These are phyloP conservation scores for Cromileptes altivelis DNA, from an alignment of 2,113 vertebrate species.

Conservation along the genomic window DNA sequence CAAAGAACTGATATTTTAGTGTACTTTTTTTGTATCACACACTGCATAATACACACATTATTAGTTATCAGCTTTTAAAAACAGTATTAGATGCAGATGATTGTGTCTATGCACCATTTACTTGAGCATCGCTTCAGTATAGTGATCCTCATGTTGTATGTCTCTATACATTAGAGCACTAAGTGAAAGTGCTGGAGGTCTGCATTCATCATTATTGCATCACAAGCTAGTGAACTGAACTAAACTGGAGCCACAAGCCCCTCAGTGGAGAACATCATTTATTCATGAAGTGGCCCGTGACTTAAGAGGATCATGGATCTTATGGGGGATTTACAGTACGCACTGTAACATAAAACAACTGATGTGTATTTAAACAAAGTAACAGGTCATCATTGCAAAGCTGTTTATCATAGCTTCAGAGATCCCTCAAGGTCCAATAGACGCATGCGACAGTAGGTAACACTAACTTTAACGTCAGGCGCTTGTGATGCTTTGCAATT, in stretches of 20 bases:
- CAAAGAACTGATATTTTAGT: background rate
- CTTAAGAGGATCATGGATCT: slow-evolving; percentile 69
- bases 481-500: background rate
- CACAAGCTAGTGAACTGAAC: slow-evolving; percentile 55
- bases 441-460: background rate
- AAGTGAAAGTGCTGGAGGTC: slow-evolving; percentile 54
- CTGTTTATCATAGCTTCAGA: slow-evolving; percentile 36
- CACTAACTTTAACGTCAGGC: background rate
- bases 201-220: slow-evolving; percentile 63
- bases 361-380: slow-evolving; percentile 61
- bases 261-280: slow-evolving; percentile 68
- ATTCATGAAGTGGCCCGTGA: slow-evolving; percentile 75
- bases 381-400: slow-evolving; percentile 42
- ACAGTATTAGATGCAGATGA: background rate
- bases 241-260: slow-evolving; percentile 33
- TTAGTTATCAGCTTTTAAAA: background rate
- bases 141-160: slow-evolving; percentile 20
- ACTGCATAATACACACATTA: too few relatives aligned
- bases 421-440: slow-evolving; percentile 12
- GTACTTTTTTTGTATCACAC: background rate
- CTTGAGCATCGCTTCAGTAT: slow-evolving; percentile 6
- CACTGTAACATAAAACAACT: slow-evolving; percentile 55
- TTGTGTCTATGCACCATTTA: slow-evolving; percentile 10
- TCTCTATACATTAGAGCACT: slow-evolving; percentile 56
- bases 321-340: slow-evolving; percentile 54